Base-by-base conservation (phyloP, 1,140 invertebrate species). In the Calliphora vicina region DNA sequence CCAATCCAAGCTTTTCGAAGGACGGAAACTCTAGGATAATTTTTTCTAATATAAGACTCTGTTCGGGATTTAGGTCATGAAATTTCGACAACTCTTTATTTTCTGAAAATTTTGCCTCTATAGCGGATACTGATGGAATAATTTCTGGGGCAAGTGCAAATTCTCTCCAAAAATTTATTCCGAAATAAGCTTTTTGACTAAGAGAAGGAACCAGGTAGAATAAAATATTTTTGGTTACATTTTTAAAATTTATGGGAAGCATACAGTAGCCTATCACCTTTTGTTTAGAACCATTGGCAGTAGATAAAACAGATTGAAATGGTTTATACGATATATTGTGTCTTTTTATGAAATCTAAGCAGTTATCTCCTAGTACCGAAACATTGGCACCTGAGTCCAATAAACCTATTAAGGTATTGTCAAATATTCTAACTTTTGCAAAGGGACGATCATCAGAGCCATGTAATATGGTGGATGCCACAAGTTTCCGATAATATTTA, bases 1-100 rank as follows among this genome's bases (percentile, higher is more conserved):
- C 82, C 15, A 82, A 23, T 17, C 82, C 82, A 8, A 73, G 67
- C 26, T 74, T 82, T 23, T 82, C 72, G 27, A 45, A 82, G 10
- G n/a, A 29, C 0, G 83, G 72, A 73, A 83, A 81, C 67, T 72
- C 67, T 72, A 26, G 1, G 10, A 72, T 26, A 13, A 25, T 26
- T 23, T 23, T 26, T 25, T 72, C 23, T 12, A 72, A 26, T 25
- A 26, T 23, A 23, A 72, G 26, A 25, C 23, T 72, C 23, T 17
- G 50, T 2, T 57, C 50, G 10, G 50, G 50, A 57, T 13, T 17
- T 2, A 57, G n/a, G 2, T 57, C 50, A 57, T 57, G 50, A 57
- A 57, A 57, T 13, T 20, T 17, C 12, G 50, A 25, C 6, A 15
- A 10, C 13, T 23, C 2, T 2, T 9, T 72, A 9, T 4, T 72